Evolutionary conservation across 2,113 vertebrate genomes (phyloP).

Genomic region (Dasyornis broadbenti): DNA sequence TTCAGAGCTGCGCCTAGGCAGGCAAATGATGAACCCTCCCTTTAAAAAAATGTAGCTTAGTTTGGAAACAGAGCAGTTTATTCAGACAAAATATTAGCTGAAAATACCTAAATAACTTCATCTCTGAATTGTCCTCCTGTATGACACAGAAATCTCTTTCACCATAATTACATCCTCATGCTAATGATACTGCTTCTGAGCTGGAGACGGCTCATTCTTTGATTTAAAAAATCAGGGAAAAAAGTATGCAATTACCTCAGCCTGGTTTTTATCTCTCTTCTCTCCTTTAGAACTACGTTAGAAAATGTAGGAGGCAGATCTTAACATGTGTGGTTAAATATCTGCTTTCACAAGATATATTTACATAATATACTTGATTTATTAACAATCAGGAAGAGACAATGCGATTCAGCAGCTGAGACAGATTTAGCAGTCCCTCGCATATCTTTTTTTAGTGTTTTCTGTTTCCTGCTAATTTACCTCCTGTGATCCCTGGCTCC

Average conservation of each 20-base stretch:
- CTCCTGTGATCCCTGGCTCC: conserved; percentile 9
- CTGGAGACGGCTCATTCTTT: background rate
- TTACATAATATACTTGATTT: background rate
- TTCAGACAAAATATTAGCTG: conserved; percentile 5
- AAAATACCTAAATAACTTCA: background rate
- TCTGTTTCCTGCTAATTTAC: conserved; percentile 56
- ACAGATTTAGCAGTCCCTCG: conserved; percentile 36
- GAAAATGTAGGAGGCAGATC: background rate
- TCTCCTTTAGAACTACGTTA: background rate
- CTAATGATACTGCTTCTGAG: conserved; percentile 40
- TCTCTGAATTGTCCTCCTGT: background rate
- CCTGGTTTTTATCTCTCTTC: background rate
- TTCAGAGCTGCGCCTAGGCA: background rate
- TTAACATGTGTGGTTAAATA: background rate
- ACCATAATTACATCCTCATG: conserved; percentile 26
- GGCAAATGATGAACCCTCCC: background rate
- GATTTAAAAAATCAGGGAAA: conserved; percentile 18
- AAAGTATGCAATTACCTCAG: background rate
- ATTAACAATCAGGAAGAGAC: conserved; percentile 8
- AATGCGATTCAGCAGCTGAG: conserved; percentile 1
- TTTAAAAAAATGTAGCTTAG: background rate
- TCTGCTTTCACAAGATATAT: background rate
- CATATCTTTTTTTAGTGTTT: conserved; percentile 31
- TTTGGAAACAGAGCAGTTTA: background rate
- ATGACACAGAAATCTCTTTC: background rate